These are phyloP conservation scores for Megalops atlanticus DNA, from an alignment of 2,113 vertebrate species.

Conservation along the genomic window DNA sequence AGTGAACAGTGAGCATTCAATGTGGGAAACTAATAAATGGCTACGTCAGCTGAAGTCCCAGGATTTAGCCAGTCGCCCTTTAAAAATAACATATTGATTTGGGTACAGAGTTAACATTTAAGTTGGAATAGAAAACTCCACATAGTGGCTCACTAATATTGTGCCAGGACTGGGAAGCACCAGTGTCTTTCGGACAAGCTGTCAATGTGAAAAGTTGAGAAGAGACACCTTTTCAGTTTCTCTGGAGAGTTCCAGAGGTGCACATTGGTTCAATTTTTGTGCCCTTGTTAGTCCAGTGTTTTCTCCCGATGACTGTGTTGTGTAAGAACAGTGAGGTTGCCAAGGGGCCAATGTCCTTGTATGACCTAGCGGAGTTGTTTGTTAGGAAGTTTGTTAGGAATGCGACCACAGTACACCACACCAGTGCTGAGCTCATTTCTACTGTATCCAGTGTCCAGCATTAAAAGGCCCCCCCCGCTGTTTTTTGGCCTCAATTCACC, in stretches of 20 bases:
- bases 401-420: neutral
- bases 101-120: too few species aligned
- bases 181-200: too few species aligned
- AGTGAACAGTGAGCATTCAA: too few species aligned
- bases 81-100: too few species aligned
- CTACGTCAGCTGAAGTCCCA: too few species aligned
- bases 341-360: neutral
- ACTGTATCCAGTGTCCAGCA: neutral
- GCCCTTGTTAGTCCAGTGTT: neutral
- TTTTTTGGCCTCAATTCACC: neutral
- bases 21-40: too few species aligned
- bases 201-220: neutral
- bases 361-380: neutral
- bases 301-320: neutral
- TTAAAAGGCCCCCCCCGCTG: neutral
- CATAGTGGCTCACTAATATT: too few species aligned
- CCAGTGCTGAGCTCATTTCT: neutral
- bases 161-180: too few species aligned
- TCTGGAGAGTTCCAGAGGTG: neutral
- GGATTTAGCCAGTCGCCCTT: too few species aligned
- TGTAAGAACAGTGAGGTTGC: neutral
- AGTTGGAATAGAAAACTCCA: too few species aligned
- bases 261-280: neutral
- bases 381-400: neutral
- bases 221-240: neutral